Evolutionary conservation across 2,888 invertebrate genomes (phyloP).

Genomic region (Corbicula japonica): DNA sequence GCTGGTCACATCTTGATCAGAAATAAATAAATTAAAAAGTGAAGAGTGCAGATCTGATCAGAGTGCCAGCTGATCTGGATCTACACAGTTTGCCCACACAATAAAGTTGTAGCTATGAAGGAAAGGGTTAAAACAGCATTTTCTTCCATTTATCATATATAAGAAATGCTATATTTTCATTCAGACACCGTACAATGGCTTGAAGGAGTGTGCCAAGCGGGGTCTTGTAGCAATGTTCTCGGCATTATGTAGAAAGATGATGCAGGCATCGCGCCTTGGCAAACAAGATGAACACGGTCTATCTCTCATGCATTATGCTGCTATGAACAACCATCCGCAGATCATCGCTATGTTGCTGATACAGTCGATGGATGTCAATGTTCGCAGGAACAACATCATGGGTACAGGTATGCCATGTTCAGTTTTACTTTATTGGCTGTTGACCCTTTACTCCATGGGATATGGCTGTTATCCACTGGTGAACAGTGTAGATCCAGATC

Average conservation of each 20-base stretch:
- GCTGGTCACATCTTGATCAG: too few species aligned
- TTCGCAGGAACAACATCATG: constrained; percentile 80
- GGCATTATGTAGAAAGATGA: constrained; percentile 82
- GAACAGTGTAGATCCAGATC: too few species aligned
- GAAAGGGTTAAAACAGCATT: too few species aligned
- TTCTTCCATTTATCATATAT: too few species aligned
- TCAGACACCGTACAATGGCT: constrained; percentile 83
- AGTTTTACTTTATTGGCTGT: constrained; percentile 11
- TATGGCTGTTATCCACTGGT: too few species aligned
- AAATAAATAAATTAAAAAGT: too few species aligned
- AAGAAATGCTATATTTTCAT: too few species aligned
- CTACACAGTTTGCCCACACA: too few species aligned
- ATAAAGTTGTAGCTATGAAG: too few species aligned
- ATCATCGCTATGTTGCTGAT: constrained; percentile 84
- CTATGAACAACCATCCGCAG: constrained; percentile 85
- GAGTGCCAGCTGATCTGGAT: too few species aligned
- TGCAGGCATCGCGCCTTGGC: constrained; percentile 81
- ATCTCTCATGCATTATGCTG: constrained; percentile 85
- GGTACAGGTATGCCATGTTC: constrained; percentile 76
- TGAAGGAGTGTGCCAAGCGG: constrained; percentile 83
- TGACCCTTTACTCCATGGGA: too few species aligned
- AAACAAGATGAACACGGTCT: constrained; percentile 86
- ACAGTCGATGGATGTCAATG: constrained; percentile 85
- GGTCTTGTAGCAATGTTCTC: constrained; percentile 85
- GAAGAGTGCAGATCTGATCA: too few species aligned